Base-by-base conservation (phyloP, 2,888 invertebrate species). In the Pyrocoelia pectoralis region DNA sequence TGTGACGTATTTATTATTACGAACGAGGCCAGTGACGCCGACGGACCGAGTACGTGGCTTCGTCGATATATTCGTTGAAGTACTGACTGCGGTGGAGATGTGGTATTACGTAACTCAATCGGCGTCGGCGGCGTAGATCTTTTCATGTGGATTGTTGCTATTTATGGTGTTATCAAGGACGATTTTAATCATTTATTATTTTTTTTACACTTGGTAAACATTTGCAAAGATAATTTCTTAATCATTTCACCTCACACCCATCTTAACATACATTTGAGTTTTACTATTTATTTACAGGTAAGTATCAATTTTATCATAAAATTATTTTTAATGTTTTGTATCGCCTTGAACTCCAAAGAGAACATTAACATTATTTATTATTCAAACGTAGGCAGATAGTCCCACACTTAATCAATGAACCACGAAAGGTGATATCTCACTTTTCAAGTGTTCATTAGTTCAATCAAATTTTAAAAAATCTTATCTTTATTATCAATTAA, bases 31-130 rank as follows among this genome's bases (percentile, higher is more conserved):
- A 61, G 65, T 65, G 65, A 65, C 65, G 65, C 58, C 56, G 65
- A 55, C 56, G 53, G 54, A 61, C 51, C 40, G 50, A 58, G 56
- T 56, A 56, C 61, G 67, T 66, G 62, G 63, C 64, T 67, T 58
- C 67, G 64, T 60, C 67, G 61, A 61, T 67, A 64, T 65, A 67
- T 67, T 67, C 67, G 63, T 57, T 41, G 43, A 61, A 63, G 63
- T 60, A 65, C 64, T 57, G 59, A 59, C 61, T 57, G 52, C 53
- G 41, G 62, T 52, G 53, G 50, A 55, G 63, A 54, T 56, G 58
- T 57, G 28, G 53, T 64, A 52, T 67, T 67, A 67, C 58, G 64
- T 64, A 67, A 67, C 55, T 63, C 52, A 57, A 55, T 58, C 56
- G 63, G 63, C 56, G 66, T 66, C 59, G 66, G 66, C 64, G 67